Percentiles rank a stretch among this genome's conserved stretches.
Conservation (phyloP, 2,113 vertebrate genomes). For the Hydropotes inermis region DNA sequence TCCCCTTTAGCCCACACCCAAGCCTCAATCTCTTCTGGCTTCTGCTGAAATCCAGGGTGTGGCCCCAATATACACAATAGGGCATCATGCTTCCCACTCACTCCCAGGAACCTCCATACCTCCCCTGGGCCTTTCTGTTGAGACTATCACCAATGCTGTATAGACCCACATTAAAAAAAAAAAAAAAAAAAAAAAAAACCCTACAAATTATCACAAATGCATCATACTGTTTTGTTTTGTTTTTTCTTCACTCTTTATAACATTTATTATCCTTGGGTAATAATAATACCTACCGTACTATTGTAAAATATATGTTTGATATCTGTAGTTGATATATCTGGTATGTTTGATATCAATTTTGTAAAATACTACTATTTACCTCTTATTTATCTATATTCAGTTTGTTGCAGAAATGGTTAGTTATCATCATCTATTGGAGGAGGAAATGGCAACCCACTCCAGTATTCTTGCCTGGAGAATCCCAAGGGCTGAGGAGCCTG, state of each 20-base stretch:
- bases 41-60: neutral
- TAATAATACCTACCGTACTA: neutral
- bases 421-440: neutral
- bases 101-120: neutral
- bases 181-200: too few relatives aligned
- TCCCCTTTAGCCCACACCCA: neutral
- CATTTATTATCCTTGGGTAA: neutral
- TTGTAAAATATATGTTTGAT: neutral
- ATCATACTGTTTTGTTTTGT: neutral
- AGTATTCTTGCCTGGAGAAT: neutral
- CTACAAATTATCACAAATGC: neutral
- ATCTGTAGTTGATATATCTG: neutral
- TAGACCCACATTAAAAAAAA: neutral
- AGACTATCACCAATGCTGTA: neutral
- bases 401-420: neutral
- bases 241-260: neutral
- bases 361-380: neutral
- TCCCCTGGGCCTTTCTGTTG: neutral
- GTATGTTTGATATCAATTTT: neutral
- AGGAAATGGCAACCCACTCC: neutral
- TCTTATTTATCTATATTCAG: neutral
- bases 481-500: neutral
- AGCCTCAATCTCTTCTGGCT: neutral
- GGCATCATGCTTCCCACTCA: neutral
- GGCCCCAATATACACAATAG: accelerated